These are phyloP conservation scores for Chloromyia formosa DNA, from an alignment of 2,888 invertebrate genomes.

Conservation along the genomic window DNA sequence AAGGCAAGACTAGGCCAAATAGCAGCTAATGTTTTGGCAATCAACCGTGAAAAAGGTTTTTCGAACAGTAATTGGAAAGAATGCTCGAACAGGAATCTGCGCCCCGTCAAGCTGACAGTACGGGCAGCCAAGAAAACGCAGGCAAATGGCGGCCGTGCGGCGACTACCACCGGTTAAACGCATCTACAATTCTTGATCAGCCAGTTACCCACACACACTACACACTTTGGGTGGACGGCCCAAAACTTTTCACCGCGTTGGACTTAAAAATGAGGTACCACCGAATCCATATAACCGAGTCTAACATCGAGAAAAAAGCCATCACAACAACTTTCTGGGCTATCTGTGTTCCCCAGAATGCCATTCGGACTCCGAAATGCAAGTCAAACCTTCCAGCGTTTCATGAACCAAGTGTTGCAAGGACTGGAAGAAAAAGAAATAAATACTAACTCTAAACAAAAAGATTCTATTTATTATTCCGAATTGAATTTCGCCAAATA, in stretches of 20 bases:
- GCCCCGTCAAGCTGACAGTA: not conserved
- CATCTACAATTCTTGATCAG: not conserved
- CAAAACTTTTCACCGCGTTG: not conserved
- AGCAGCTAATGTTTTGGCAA: not conserved
- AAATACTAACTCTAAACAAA: no score
- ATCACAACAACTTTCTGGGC: constrained; percentile 19
- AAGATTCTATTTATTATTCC: no score
- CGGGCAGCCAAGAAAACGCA: not conserved
- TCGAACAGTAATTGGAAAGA: not conserved
- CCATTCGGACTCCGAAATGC: constrained; percentile 26
- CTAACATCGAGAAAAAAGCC: not conserved
- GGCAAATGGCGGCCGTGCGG: not conserved
- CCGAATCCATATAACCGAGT: not conserved
- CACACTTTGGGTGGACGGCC: not conserved
- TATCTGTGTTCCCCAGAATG: constrained; percentile 10
- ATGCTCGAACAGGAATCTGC: not conserved
- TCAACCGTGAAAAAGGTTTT: not conserved
- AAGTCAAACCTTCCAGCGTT: constrained; percentile 22
- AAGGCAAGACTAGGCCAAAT: not conserved
- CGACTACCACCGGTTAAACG: not conserved
- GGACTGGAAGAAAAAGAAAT: no score
- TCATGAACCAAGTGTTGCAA: not conserved
- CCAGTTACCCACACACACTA: not conserved
- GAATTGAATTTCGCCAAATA: constrained; percentile 5
- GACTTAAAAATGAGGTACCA: constrained; percentile 22